Evolutionary conservation across 2,113 vertebrate species (phyloP), one percentile per base, ranked within the genome.

Genomic region (Pelusios castaneus): DNA sequence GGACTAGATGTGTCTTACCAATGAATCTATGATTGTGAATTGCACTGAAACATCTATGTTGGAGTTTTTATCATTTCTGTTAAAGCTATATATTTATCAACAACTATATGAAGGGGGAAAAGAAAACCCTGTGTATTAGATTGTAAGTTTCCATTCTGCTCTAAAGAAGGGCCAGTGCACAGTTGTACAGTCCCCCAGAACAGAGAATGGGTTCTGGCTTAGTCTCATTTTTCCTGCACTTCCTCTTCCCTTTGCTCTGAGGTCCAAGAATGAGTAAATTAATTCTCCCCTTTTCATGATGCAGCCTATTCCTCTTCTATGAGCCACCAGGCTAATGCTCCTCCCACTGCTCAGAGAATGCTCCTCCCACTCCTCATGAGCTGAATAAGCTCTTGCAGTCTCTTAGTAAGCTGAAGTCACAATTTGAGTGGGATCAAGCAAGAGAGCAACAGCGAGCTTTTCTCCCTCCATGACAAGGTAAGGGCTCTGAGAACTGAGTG

Each of bases 321-420:
- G 22, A 90, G 55, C 22, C 21, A 47, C 10, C 22, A 1, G 4
- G 14, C 21, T 25, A 81, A 82, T 58, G 7, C 0, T 2, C 14
- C 2, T 25, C 85, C 58, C 41, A 54, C 1, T 4, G 2, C 13
- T 3, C 2, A 14, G 2, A 80, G 14, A 80, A 1, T 3, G 10
- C 2, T 49, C 49, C 49, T 49, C 10, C 49, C 49, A 49, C 49
- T 49, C 49, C 49, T 47, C 14, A 82, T 73, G 10, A n/a, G 77
- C 41, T 24, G 60, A 89, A 8, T 8, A 63, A 49, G 13, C 3
- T 17, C 19, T 21, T 52, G 14, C 1, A 24, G 19, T 75, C 14
- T 16, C 82, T 80, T 13, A 21, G 41, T 73, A 38, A 41, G 19
- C 67, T 73, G 41, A 75, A 43, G 21, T 41, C n/a, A 75, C n/a